Percentiles rank a stretch among this genome's conserved stretches.
phyloP scores from a whole-genome alignment of 2,888 invertebrate genomes.

The Theodoxus fluviatilis region DNA sequence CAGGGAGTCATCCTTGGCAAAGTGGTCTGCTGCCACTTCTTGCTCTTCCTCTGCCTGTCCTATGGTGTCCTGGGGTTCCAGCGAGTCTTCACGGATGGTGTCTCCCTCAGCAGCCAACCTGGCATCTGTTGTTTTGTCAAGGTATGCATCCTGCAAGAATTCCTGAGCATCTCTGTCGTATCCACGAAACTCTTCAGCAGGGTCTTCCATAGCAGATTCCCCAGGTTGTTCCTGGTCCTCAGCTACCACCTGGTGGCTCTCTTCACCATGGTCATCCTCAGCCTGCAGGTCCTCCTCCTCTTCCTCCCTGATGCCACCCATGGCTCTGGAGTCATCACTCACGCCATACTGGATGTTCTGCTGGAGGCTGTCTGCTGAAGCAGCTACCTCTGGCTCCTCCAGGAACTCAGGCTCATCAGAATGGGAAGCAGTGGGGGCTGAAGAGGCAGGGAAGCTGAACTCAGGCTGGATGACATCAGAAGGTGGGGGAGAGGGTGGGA shows the following conservation, averaged over 20 bases:
- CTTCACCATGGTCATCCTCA: slow-evolving; percentile 32
- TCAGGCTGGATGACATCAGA: slow-evolving; percentile 29
- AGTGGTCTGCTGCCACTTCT: slow-evolving; percentile 27
- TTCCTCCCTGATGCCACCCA: slow-evolving; percentile 39
- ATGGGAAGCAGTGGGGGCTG: slow-evolving; percentile 28
- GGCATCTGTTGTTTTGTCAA: too few species aligned
- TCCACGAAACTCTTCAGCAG: too few species aligned
- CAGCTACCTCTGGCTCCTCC: slow-evolving; percentile 23
- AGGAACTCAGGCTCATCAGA: slow-evolving; percentile 27
- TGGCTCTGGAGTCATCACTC: slow-evolving; percentile 31
- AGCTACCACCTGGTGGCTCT: slow-evolving; percentile 20
- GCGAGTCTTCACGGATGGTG: too few species aligned
- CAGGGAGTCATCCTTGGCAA: slow-evolving; percentile 36
- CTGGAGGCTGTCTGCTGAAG: slow-evolving; percentile 22
- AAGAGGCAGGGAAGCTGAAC: slow-evolving; percentile 23
- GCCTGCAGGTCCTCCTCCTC: slow-evolving; percentile 31
- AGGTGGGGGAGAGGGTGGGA: slow-evolving; percentile 32
- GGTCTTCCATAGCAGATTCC: too few species aligned
- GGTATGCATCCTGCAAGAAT: too few species aligned
- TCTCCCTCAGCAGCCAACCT: too few species aligned
- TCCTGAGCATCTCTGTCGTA: too few species aligned
- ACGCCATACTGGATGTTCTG: slow-evolving; percentile 40
- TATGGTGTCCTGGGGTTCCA: too few species aligned
- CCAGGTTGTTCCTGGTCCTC: too few species aligned
- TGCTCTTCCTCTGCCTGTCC: slow-evolving; percentile 31